phyloP scores from a whole-genome alignment of 2,888 invertebrate species.

The Branchinecta sandiegonensis region DNA sequence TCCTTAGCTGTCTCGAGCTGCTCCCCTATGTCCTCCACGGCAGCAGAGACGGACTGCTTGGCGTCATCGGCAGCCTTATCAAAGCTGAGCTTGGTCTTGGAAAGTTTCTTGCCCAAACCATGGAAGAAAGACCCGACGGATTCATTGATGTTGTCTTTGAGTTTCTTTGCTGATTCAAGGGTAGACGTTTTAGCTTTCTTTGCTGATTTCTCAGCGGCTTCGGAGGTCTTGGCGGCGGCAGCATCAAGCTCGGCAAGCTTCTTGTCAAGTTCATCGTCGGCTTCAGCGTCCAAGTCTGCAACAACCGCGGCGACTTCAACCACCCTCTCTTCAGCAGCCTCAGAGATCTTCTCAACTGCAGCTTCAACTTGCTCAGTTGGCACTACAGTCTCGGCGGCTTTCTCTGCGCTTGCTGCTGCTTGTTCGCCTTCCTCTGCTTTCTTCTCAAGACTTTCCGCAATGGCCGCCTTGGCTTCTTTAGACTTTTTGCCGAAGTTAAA shows the following conservation, averaged over 20 bases:
- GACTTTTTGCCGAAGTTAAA: conserved; percentile 6
- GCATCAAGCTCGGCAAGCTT: background rate
- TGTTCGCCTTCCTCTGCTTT: background rate
- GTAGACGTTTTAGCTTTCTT: conserved; percentile 11
- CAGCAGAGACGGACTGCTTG: background rate
- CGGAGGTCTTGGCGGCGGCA: background rate
- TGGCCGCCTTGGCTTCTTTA: conserved; percentile 1
- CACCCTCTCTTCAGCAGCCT: background rate
- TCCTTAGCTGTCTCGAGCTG: conserved; percentile 1
- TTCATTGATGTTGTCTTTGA: conserved; percentile 8
- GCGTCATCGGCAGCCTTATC: conserved; percentile 1
- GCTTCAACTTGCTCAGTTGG: background rate
- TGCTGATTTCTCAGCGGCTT: conserved; percentile 1
- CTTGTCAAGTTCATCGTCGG: background rate
- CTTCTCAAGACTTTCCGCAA: background rate
- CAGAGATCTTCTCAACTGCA: background rate
- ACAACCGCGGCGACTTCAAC: background rate
- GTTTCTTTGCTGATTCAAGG: conserved; percentile 1
- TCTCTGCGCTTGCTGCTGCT: background rate
- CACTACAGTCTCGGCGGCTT: background rate
- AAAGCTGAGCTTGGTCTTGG: background rate
- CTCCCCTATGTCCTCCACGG: background rate
- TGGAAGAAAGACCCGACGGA: background rate
- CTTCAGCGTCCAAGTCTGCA: background rate
- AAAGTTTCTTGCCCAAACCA: background rate